Conservation (phyloP, 2,888 invertebrate genomes). For the Atrina japonica region DNA sequence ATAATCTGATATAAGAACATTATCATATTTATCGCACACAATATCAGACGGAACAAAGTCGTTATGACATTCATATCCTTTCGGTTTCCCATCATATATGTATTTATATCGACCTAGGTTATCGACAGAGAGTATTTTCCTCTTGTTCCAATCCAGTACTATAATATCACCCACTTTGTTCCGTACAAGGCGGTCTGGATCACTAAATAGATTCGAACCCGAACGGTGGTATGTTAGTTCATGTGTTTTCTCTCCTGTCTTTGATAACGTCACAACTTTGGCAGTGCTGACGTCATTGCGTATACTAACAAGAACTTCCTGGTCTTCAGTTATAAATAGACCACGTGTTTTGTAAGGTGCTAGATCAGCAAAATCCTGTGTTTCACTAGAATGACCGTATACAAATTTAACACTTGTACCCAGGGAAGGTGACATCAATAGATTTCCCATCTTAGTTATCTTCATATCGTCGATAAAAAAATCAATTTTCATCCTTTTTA, state of each 20-base stretch:
- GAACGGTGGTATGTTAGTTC: slow-evolving; percentile 12
- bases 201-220: neutral
- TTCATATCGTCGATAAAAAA: slow-evolving; percentile 29
- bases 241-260: slow-evolving; percentile 3
- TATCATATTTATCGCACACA: slow-evolving; percentile 28
- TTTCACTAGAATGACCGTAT: neutral
- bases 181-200: slow-evolving; percentile 4
- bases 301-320: slow-evolving; percentile 10
- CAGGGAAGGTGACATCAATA: neutral
- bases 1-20: slow-evolving; percentile 22
- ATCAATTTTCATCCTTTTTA: slow-evolving; percentile 3
- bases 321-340: neutral
- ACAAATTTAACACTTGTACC: slow-evolving; percentile 1
- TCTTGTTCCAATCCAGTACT: slow-evolving; percentile 18
- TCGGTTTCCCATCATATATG: slow-evolving; percentile 12
- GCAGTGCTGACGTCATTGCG: neutral
- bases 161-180: slow-evolving; percentile 16
- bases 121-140: slow-evolving; percentile 8
- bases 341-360: slow-evolving; percentile 12
- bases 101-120: slow-evolving; percentile 3
- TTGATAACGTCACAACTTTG: slow-evolving; percentile 14
- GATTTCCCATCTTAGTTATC: slow-evolving; percentile 1
- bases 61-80: neutral
- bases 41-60: slow-evolving; percentile 11
- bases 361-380: neutral